phyloP scores from a whole-genome alignment of 2,888 invertebrate genomes.

The Phorcus lineatus region DNA sequence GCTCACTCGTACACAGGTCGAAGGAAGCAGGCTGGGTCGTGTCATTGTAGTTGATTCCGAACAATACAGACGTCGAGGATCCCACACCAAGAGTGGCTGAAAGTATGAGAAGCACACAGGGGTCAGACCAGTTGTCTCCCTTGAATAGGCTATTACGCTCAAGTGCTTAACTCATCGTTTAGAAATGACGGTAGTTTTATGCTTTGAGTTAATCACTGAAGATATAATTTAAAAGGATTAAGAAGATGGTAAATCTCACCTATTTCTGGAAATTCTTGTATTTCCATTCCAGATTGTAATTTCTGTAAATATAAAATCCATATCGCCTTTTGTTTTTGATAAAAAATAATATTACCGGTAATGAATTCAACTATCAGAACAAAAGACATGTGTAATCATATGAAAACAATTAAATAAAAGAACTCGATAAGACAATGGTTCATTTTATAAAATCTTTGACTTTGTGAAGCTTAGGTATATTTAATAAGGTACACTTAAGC shows the following conservation, averaged over 20 bases:
- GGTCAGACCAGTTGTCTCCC: not conserved
- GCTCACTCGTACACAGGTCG: conserved; percentile 79
- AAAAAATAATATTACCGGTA: no score
- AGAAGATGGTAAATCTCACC: conserved; percentile 59
- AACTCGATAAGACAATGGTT: no score
- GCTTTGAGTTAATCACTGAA: not conserved
- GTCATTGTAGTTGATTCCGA: conserved; percentile 95
- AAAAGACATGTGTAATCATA: no score
- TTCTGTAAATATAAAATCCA: conserved; percentile 75
- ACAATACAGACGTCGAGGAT: conserved; percentile 81
- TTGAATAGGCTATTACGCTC: no score
- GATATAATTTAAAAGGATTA: no score
- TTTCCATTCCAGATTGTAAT: conserved; percentile 83
- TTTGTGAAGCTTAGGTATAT: no score
- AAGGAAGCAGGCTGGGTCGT: conserved; percentile 91
- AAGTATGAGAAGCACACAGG: not conserved
- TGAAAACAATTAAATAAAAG: no score
- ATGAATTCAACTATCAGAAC: no score
- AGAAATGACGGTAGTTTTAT: not conserved
- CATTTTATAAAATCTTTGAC: no score
- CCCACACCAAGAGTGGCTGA: conserved; percentile 80
- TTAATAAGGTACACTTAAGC: no score
- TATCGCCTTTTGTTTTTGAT: no score
- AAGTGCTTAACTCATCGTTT: not conserved
- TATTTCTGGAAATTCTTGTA: conserved; percentile 86